A percentile compares a stretch with the other conserved stretches of the same genome.
Conservation (phyloP, 2,113 vertebrate species). For the Etheostoma cragini region DNA sequence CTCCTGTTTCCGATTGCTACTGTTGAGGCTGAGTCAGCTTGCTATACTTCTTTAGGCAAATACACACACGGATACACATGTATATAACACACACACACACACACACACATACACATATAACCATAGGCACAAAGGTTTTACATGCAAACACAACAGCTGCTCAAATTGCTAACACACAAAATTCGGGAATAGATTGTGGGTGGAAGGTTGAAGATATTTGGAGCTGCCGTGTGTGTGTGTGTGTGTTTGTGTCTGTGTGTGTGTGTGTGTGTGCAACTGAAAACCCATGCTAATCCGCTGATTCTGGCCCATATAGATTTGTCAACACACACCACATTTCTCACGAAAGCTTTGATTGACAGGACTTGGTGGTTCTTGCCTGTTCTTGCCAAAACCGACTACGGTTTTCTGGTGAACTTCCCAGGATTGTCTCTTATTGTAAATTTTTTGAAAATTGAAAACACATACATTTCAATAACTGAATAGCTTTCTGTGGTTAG, state of each 20-base stretch:
- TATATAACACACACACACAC: slow-evolving; percentile 19
- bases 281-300: slow-evolving; percentile 42
- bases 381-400: not conserved
- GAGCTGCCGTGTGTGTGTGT: slow-evolving; percentile 4
- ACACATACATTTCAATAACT: not conserved
- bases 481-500: not conserved
- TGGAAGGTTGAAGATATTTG: slow-evolving; percentile 58
- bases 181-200: slow-evolving; percentile 46
- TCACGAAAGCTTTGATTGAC: slow-evolving; percentile 61
- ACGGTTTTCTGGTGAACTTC: not conserved
- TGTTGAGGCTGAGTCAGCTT: slow-evolving; percentile 75
- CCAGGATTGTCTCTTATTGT: not conserved
- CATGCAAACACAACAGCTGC: slow-evolving; percentile 14
- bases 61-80: not conserved
- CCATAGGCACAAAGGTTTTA: slow-evolving; percentile 12
- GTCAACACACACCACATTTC: slow-evolving; percentile 34
- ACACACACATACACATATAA: slow-evolving; percentile 19
- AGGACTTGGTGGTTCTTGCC: slow-evolving; percentile 30
- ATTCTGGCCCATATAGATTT: slow-evolving; percentile 55
- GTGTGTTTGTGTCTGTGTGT: not conserved
- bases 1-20: slow-evolving; percentile 73
- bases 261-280: slow-evolving; percentile 21
- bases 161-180: not conserved
- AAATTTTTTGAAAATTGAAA: not conserved
- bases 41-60: slow-evolving; percentile 43